Base-by-base conservation (phyloP, 2,113 vertebrate genomes). In the Cyprinodon variegatus region DNA sequence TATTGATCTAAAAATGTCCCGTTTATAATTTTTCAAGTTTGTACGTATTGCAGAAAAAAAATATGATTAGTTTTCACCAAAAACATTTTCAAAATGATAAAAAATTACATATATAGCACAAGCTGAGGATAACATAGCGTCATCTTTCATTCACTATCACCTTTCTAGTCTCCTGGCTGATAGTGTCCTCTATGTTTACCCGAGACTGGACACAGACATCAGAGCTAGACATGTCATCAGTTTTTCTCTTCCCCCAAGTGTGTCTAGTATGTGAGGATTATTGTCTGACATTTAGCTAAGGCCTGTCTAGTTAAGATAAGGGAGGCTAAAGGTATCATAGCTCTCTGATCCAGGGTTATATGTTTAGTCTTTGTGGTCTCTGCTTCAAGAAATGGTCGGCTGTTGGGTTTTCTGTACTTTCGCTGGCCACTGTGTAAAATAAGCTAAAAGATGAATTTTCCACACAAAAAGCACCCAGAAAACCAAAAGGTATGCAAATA, bases 261-360 rank as follows among this genome's bases (percentile, higher is more conserved):
- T 71, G 85, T 87, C 81, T 76, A 81, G 38, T 61, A 66, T 68
- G 72, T 57, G 61, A 17, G 74, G 88, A 90, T 86, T 91, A 88
- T 22, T 41, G 39, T 46, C 68, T 85, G 87, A 88, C 89, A 86
- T 45, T 73, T 79, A 22, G 70, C 72, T 81, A 84, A 90, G 66
- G 74, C 86, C 74, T 85, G 72, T 80, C 77, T 81, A 84, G 73
- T 77, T 80, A 78, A 78, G 72, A 92, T 89, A 86, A 86, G 71
- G 29, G 46, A 77, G 73, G 50, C 40, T 79, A 73, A 85, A 74
- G 69, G 81, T 83, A 88, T 38, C 65, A 40, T 45, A 41, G 70
- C 67, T 78, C 64, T 72, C 69, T 71, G 11, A 65, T 20, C 61
- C 53, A 14, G 12, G 20, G 43, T 11, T 75, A 68, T 45, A 68